phyloP scores from a whole-genome alignment of 2,888 invertebrate genomes.

The Caenorhabditis uteleia region DNA sequence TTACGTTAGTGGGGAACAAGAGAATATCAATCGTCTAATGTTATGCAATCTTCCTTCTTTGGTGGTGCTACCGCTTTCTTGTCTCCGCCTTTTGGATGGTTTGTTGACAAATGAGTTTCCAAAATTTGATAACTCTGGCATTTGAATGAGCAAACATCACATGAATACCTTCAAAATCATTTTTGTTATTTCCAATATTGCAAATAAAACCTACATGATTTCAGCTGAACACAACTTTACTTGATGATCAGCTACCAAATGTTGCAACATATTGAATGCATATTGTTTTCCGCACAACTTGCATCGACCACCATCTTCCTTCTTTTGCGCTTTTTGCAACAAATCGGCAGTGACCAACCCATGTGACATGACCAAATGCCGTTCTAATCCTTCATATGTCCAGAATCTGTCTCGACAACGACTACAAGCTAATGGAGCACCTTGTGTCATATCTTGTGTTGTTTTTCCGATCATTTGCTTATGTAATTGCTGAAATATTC shows the following conservation, averaged over 20 bases:
- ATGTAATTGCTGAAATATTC: constrained; percentile 56
- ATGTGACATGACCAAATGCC: constrained; percentile 91
- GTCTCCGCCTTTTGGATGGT: constrained; percentile 59
- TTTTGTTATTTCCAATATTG: background rate
- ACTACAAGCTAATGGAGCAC: constrained; percentile 66
- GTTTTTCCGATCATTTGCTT: constrained; percentile 58
- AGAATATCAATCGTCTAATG: constrained; percentile 42
- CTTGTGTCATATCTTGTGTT: constrained; percentile 58
- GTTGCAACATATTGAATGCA: constrained; percentile 69
- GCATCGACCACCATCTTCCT: constrained; percentile 90
- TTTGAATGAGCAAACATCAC: constrained; percentile 60
- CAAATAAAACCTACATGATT: constrained; percentile 59
- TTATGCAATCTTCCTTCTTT: constrained; percentile 47
- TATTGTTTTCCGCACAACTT: constrained; percentile 84
- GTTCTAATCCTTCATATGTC: constrained; percentile 92
- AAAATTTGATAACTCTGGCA: constrained; percentile 61
- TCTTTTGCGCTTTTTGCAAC: constrained; percentile 93
- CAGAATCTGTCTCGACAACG: constrained; percentile 77
- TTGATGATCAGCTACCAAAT: constrained; percentile 66
- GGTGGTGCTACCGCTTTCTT: constrained; percentile 7
- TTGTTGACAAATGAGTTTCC: constrained; percentile 59
- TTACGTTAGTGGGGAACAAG: background rate
- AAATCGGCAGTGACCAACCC: constrained; percentile 92
- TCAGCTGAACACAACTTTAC: constrained; percentile 67
- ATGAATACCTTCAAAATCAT: constrained; percentile 35